A percentile compares a stretch with the other conserved stretches of the same genome.
phyloP scores from a whole-genome alignment of 2,797 vertebrate genomes.

The Mustela erminea region DNA sequence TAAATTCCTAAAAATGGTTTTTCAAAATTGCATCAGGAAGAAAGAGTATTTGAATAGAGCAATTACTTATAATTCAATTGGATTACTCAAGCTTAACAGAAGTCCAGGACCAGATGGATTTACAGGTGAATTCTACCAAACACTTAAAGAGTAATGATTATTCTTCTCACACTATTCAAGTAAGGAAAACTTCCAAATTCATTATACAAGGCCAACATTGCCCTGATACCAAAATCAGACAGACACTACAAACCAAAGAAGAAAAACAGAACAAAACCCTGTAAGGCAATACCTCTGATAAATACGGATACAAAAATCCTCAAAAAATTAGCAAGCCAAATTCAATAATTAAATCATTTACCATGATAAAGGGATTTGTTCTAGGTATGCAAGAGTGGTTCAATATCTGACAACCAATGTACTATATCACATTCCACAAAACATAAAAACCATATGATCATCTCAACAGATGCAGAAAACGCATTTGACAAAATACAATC shows the following conservation, averaged over 20 bases:
- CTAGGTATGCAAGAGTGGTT: neutral
- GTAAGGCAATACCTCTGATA: neutral
- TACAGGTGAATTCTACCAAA: neutral
- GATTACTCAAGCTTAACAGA: neutral
- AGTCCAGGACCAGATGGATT: neutral
- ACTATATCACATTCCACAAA: neutral
- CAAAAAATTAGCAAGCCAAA: neutral
- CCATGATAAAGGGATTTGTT: neutral
- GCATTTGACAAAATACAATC: neutral
- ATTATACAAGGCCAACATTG: neutral
- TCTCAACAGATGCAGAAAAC: neutral
- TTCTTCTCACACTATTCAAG: neutral
- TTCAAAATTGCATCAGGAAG: neutral
- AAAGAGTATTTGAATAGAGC: neutral
- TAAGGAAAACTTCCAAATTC: neutral
- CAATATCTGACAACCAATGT: neutral
- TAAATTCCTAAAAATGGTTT: neutral
- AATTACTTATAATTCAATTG: neutral
- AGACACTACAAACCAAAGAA: neutral
- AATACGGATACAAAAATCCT: neutral
- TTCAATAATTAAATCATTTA: neutral
- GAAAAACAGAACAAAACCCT: neutral
- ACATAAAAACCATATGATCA: neutral
- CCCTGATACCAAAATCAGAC: neutral
- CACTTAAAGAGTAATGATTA: neutral